These are phyloP conservation scores for Pelodiscus sinensis DNA, from an alignment of 2,113 vertebrate genomes.

Conservation along the genomic window DNA sequence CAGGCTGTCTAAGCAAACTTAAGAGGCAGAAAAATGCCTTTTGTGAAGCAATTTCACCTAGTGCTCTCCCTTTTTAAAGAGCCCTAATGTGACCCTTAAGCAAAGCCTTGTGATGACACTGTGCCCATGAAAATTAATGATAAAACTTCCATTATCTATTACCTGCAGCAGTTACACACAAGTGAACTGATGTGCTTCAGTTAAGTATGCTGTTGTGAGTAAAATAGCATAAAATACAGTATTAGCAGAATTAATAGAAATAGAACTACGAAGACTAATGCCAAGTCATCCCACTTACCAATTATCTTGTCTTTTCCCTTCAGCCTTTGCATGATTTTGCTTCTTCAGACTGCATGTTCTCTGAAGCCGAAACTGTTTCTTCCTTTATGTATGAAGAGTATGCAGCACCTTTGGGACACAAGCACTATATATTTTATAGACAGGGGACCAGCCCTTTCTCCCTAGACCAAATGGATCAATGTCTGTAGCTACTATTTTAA, in stretches of 20 bases:
- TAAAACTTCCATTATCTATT: background rate
- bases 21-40: background rate
- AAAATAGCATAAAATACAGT: background rate
- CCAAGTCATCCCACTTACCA: background rate
- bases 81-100: background rate
- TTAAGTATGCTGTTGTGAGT: background rate
- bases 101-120: background rate
- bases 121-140: background rate
- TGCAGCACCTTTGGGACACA: accelerated
- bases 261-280: background rate
- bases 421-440: background rate
- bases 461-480: background rate
- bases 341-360: background rate
- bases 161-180: background rate
- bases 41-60: background rate
- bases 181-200: background rate
- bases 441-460: accelerated
- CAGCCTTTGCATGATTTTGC: background rate
- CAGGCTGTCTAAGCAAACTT: background rate
- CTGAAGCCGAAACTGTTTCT: background rate
- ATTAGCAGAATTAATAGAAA: background rate
- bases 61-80: background rate
- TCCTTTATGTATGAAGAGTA: background rate
- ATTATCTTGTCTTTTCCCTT: background rate
- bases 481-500: background rate